phyloP scores from a whole-genome alignment of 2,888 invertebrate species.

The Scaeva pyrastri region DNA sequence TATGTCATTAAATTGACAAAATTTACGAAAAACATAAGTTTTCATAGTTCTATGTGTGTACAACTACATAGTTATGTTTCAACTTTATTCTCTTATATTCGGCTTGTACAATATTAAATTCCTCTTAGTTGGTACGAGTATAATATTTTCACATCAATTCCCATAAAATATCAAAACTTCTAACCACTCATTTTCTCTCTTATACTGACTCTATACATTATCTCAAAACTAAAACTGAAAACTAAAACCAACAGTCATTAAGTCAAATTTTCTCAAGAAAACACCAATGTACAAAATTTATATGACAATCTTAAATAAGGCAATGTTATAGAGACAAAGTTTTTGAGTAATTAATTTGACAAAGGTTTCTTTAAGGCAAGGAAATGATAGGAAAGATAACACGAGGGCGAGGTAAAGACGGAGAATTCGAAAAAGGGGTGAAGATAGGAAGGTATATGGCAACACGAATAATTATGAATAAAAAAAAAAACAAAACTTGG shows the following conservation, averaged over 20 bases:
- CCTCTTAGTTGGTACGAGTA: too few species aligned
- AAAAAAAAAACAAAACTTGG: constrained; percentile 34
- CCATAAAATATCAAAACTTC: constrained; percentile 8
- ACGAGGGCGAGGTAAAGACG: too few species aligned
- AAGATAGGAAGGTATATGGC: background rate
- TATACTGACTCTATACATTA: too few species aligned
- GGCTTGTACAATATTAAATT: too few species aligned
- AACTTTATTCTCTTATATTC: too few species aligned
- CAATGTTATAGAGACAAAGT: constrained; percentile 60
- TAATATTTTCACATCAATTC: background rate
- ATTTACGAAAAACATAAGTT: too few species aligned
- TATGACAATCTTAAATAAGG: constrained; percentile 57
- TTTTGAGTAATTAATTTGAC: constrained; percentile 74
- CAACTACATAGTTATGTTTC: too few species aligned
- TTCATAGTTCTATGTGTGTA: too few species aligned
- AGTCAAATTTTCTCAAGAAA: constrained; percentile 44
- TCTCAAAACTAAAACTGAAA: background rate
- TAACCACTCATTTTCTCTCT: background rate
- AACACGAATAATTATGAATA: constrained; percentile 57
- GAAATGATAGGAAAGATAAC: constrained; percentile 32
- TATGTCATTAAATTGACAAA: too few species aligned
- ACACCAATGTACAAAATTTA: constrained; percentile 59
- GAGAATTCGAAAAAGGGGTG: too few species aligned
- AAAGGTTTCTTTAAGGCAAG: constrained; percentile 40
- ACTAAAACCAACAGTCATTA: constrained; percentile 30